Conservation (phyloP, 2,797 vertebrate genomes). For the Tamandua tetradactyla region DNA sequence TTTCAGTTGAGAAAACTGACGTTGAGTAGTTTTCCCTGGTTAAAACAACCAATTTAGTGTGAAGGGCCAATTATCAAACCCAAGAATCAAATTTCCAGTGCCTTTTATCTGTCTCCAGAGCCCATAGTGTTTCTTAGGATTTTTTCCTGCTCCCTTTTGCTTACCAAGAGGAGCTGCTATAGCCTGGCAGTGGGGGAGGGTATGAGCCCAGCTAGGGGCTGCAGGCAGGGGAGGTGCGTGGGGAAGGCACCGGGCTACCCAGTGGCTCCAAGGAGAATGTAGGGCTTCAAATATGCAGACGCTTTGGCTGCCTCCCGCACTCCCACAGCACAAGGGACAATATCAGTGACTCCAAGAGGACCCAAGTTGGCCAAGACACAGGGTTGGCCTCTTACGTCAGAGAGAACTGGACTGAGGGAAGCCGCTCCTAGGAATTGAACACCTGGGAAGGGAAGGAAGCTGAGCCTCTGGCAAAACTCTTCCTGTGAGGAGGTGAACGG, state of each 20-base stretch:
- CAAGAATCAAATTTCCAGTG: neutral
- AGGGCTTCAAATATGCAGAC: neutral
- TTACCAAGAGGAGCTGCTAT: neutral
- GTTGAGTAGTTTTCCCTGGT: neutral
- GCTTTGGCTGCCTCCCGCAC: too few species aligned
- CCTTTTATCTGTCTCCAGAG: neutral
- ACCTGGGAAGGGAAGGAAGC: neutral
- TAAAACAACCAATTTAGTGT: neutral
- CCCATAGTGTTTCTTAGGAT: neutral
- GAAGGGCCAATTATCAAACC: neutral
- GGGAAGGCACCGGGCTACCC: neutral
- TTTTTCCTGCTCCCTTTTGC: neutral
- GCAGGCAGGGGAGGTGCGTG: neutral
- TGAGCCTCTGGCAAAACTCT: neutral
- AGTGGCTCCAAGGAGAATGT: neutral
- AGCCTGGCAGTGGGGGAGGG: neutral
- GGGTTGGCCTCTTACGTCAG: neutral
- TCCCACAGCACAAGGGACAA: rapidly evolving
- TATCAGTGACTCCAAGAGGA: neutral
- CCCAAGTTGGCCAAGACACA: too few species aligned
- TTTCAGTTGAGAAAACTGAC: conserved; percentile 7
- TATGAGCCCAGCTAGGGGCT: neutral
- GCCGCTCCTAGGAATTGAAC: too few species aligned
- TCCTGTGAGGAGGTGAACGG: neutral
- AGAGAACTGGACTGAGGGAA: too few species aligned